Conservation (phyloP, 2,888 invertebrate genomes). For the Eueremaeus valkanovi region DNA sequence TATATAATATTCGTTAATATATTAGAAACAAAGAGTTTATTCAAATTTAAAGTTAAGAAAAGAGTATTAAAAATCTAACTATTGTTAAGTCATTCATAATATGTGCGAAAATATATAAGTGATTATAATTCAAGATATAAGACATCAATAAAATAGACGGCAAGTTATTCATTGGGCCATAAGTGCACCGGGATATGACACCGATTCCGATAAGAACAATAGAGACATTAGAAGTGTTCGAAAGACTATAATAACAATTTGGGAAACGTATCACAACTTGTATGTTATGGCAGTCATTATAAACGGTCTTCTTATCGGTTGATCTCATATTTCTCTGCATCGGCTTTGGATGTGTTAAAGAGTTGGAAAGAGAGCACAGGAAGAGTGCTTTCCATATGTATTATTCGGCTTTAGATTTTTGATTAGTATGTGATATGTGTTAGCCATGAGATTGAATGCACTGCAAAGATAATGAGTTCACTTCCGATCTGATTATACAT, state of each 20-base stretch:
- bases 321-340: background rate
- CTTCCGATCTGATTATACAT: slow-evolving; percentile 27
- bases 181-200: slow-evolving; percentile 9
- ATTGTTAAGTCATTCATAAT: too few relatives aligned
- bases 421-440: slow-evolving; percentile 15
- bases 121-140: too few relatives aligned
- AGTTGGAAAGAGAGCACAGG: too few relatives aligned
- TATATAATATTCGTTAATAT: too few relatives aligned
- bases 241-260: background rate
- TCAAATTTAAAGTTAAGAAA: too few relatives aligned
- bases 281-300: background rate
- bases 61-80: too few relatives aligned
- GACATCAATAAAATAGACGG: background rate
- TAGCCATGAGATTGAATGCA: slow-evolving; percentile 26
- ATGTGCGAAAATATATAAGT: too few relatives aligned
- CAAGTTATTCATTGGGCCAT: slow-evolving; percentile 15
- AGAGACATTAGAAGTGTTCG: background rate
- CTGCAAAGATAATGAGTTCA: slow-evolving; percentile 24
- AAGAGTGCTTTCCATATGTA: background rate
- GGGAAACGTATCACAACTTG: background rate
- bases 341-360: background rate
- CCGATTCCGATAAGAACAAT: background rate
- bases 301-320: background rate
- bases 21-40: too few relatives aligned
- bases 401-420: slow-evolving; percentile 1